Base-by-base conservation (phyloP, 2,888 invertebrate genomes). In the Lochmaea capreae region DNA sequence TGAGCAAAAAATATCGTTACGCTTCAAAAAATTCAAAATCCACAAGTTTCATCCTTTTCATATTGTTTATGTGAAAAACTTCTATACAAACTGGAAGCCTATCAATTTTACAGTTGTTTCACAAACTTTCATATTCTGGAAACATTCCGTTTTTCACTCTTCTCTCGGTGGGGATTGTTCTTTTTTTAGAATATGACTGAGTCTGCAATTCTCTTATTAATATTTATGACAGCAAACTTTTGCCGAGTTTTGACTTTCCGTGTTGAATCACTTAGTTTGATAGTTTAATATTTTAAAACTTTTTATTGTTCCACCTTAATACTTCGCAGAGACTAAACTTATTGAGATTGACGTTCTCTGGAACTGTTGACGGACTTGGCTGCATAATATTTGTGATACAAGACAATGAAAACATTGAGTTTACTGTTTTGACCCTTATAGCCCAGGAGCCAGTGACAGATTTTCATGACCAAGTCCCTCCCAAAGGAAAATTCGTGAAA, bases 41-140 rank as follows among this genome's bases (percentile, higher is more conserved):
- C 52, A 26, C 18, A 69, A 74, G 63, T 54, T 66, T 65, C n/a
- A 65, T 65, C 65, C 43, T 22, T 61, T 66, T 49, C 39, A 54
- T 74, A 73, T 78, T 80, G 79, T 79, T 79, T 78, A 80, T 78
- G 77, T 77, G 72, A 52, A 73, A 78, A 80, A 76, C 69, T 76
- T 74, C 39, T 74, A 72, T 72, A 59, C 74, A 75, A 78, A 77
- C 74, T 76, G 77, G 76, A 73, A 71, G 73, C 77, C 76, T 77
- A 78, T 78, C 76, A 79, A 80, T 79, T 80, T 78, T 77, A 80
- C 79, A 79, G 75, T 80, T 78, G 80, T 79, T 77, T 74, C 77
- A 69, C 69, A 77, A 76, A 75, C 71, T 75, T 71, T 69, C 76
- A 74, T 67, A 74, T 76, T 73, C 76, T 57, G 46, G 57, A 66